Evolutionary conservation across 2,797 vertebrate species (phyloP).

Genomic region (Moxostoma hubbsi): DNA sequence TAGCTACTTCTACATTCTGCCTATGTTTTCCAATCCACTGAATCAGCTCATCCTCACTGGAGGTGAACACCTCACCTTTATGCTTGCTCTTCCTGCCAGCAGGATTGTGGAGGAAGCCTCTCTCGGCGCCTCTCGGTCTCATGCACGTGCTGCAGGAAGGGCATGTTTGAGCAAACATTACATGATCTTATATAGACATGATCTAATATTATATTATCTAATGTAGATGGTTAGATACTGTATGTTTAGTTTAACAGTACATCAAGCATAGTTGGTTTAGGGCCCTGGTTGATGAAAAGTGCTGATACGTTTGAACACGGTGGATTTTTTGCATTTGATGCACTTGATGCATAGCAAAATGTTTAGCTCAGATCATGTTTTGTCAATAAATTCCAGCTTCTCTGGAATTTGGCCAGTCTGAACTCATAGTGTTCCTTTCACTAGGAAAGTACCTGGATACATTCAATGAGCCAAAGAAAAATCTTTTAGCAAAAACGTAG

Average conservation of each 20-base stretch:
- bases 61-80: constrained; percentile 2
- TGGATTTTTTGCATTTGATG: no score
- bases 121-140: constrained; percentile 5
- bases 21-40: constrained; percentile 41
- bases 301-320: neutral
- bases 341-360: no score
- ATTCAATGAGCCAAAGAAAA: no score
- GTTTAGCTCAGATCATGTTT: no score
- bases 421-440: no score
- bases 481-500: no score
- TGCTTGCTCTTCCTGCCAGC: constrained; percentile 1
- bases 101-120: constrained; percentile 28
- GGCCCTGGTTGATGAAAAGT: neutral
- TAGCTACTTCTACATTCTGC: neutral
- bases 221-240: constrained; percentile 6
- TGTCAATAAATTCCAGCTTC: no score
- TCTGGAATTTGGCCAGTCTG: no score
- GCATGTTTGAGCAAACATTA: constrained; percentile 14
- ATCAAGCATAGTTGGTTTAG: neutral
- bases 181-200: constrained; percentile 6
- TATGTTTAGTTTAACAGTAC: neutral
- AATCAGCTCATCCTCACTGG: neutral
- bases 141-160: no score
- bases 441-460: no score
- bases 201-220: neutral